phyloP scores from a whole-genome alignment of 2,888 invertebrate species.

The Mechanitis mazaeus region DNA sequence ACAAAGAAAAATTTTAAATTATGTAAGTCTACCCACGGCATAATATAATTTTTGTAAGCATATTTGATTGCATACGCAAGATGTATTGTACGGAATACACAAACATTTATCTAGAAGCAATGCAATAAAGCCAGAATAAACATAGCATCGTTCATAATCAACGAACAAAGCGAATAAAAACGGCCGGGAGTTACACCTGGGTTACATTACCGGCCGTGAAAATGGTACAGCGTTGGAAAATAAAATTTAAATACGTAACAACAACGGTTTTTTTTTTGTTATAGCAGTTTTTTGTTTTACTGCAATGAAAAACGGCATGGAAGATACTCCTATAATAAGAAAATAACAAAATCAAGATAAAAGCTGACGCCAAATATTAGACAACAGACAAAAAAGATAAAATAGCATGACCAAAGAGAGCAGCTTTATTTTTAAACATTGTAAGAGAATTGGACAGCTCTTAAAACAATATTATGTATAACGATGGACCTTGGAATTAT shows the following conservation, averaged over 20 bases:
- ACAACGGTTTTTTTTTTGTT: too few species aligned
- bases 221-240: not conserved
- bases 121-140: constrained; percentile 30
- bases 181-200: constrained; percentile 28
- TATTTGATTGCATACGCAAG: constrained; percentile 1
- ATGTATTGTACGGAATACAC: constrained; percentile 13
- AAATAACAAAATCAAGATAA: too few species aligned
- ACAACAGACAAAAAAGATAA: too few species aligned
- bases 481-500: too few species aligned
- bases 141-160: constrained; percentile 39
- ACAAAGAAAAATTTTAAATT: not conserved
- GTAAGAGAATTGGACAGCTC: too few species aligned
- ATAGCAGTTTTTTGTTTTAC: too few species aligned
- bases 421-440: too few species aligned
- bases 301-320: too few species aligned
- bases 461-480: too few species aligned
- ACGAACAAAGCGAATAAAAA: constrained; percentile 40
- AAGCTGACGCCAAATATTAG: too few species aligned
- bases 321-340: too few species aligned
- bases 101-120: constrained; percentile 26
- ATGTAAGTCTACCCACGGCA: not conserved
- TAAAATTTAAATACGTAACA: not conserved
- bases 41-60: not conserved
- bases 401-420: too few species aligned
- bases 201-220: constrained; percentile 24